Percentiles rank a stretch among this genome's conserved stretches.
Conservation (phyloP, 2,888 invertebrate genomes). For the Chaetogeoica ovagalla region DNA sequence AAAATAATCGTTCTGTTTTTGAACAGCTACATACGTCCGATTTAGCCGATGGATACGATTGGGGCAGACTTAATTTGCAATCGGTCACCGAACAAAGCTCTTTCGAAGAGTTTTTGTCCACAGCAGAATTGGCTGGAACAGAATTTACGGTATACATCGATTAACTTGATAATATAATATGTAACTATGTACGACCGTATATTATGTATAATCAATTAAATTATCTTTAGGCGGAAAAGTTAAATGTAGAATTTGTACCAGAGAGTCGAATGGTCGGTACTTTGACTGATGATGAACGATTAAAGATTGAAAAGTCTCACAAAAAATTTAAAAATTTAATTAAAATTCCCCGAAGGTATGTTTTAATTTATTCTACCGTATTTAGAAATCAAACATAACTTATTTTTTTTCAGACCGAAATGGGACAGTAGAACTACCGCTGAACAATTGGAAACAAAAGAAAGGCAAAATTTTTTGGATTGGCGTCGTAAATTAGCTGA, state of each 20-base stretch:
- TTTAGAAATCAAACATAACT: neutral
- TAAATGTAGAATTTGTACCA: constrained; percentile 78
- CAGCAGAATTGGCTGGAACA: constrained; percentile 90
- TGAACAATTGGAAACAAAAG: constrained; percentile 77
- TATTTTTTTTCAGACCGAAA: constrained; percentile 67
- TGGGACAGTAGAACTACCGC: constrained; percentile 77
- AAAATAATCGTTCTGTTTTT: constrained; percentile 7
- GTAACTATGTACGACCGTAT: neutral
- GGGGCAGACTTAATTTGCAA: constrained; percentile 85
- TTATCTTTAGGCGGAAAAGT: constrained; percentile 72
- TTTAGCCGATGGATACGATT: constrained; percentile 86
- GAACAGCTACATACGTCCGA: constrained; percentile 80
- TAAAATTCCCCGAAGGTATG: constrained; percentile 78
- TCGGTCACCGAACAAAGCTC: constrained; percentile 96
- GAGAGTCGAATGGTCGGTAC: constrained; percentile 66
- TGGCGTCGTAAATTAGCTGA: constrained; percentile 86
- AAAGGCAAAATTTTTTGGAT: constrained; percentile 81
- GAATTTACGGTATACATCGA: constrained; percentile 71
- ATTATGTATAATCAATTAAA: neutral
- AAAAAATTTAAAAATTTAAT: constrained; percentile 67
- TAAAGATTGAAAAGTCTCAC: constrained; percentile 64
- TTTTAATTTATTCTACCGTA: neutral
- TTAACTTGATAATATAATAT: neutral
- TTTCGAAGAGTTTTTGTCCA: constrained; percentile 92
- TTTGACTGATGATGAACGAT: constrained; percentile 66